phyloP scores from a whole-genome alignment of 2,113 vertebrate species.

The Pardalotus punctatus region DNA sequence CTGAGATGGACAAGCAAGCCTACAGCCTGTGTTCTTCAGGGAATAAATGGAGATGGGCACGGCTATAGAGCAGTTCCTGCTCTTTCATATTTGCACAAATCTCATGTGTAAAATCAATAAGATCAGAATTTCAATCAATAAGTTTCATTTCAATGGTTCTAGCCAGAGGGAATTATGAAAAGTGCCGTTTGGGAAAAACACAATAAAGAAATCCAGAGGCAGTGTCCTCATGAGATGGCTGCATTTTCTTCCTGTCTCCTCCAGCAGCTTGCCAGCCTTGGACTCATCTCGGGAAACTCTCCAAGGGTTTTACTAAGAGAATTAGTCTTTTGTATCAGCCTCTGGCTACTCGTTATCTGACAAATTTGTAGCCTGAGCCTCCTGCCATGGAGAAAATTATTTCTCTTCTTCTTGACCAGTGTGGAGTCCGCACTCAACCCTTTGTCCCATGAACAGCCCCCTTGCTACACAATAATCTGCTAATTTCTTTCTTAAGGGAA shows the following conservation, averaged over 20 bases:
- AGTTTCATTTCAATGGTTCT: slow-evolving; percentile 32
- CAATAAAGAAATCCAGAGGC: slow-evolving; percentile 1
- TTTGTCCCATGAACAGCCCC: background rate
- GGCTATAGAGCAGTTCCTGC: background rate
- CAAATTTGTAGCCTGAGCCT: background rate
- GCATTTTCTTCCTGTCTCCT: background rate
- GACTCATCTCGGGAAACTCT: background rate
- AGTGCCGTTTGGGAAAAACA: background rate
- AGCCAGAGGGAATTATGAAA: slow-evolving; percentile 21
- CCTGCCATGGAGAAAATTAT: background rate
- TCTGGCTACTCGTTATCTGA: slow-evolving; percentile 14
- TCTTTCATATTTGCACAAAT: background rate
- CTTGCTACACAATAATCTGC: background rate
- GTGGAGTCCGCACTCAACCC: background rate
- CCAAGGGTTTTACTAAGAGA: slow-evolving; percentile 21
- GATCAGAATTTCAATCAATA: slow-evolving; percentile 57
- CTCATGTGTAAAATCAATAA: slow-evolving; percentile 29
- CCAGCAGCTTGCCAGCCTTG: background rate
- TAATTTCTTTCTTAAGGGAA: background rate
- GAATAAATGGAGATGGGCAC: background rate
- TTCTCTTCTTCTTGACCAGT: background rate
- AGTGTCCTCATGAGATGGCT: background rate
- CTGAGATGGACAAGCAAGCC: background rate
- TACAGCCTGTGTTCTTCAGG: background rate
- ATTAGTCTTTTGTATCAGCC: slow-evolving; percentile 38